Conservation (phyloP, 2,888 invertebrate species). For the Selenia dentaria region DNA sequence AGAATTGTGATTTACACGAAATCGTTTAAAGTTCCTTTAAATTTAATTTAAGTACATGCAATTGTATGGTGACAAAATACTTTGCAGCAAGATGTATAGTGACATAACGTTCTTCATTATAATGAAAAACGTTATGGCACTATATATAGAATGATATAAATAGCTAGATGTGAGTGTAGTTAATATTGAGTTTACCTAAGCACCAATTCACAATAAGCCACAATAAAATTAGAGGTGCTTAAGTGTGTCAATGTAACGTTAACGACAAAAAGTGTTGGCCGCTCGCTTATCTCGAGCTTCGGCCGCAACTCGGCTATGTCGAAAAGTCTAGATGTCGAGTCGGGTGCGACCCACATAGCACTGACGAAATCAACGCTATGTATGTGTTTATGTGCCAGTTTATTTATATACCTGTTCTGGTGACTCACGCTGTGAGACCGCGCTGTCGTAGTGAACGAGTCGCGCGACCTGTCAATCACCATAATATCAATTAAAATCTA, state of each 20-base stretch:
- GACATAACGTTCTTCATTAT: too few relatives aligned
- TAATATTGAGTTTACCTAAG: too few relatives aligned
- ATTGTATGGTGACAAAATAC: too few relatives aligned
- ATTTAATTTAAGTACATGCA: too few relatives aligned
- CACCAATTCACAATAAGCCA: slow-evolving; percentile 26
- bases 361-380: slow-evolving; percentile 60
- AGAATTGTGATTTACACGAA: too few relatives aligned
- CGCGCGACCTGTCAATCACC: slow-evolving; percentile 27
- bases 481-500: slow-evolving; percentile 1
- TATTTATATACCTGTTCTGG: slow-evolving; percentile 40
- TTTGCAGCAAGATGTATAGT: too few relatives aligned
- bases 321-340: slow-evolving; percentile 63
- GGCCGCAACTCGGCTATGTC: slow-evolving; percentile 52
- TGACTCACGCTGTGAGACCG: slow-evolving; percentile 37
- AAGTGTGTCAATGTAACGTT: slow-evolving; percentile 63
- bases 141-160: too few relatives aligned
- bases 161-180: too few relatives aligned
- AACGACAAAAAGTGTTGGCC: slow-evolving; percentile 54
- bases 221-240: slow-evolving; percentile 34
- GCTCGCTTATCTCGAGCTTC: slow-evolving; percentile 50
- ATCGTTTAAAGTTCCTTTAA: too few relatives aligned
- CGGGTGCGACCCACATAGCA: slow-evolving; percentile 61
- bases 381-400: slow-evolving; percentile 45
- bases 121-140: too few relatives aligned
- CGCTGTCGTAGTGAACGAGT: slow-evolving; percentile 13